phyloP scores from a whole-genome alignment of 2,797 vertebrate species.

The Podarcis siculus region DNA sequence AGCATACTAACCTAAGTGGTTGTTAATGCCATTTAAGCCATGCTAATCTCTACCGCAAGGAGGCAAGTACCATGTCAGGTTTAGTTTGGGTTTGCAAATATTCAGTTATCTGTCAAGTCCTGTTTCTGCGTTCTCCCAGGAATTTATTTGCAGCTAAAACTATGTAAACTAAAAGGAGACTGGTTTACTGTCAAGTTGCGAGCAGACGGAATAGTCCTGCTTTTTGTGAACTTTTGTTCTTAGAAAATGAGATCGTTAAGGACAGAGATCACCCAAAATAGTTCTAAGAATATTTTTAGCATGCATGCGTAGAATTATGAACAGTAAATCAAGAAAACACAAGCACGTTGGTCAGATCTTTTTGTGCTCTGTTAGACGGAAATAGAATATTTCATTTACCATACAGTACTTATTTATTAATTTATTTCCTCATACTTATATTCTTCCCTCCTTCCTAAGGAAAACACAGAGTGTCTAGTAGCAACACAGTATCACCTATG shows the following conservation, averaged over 20 bases:
- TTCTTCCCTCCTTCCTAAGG: no score
- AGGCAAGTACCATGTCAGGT: constrained; percentile 24
- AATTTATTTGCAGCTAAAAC: constrained; percentile 52
- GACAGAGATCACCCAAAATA: constrained; percentile 8
- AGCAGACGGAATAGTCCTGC: constrained; percentile 59
- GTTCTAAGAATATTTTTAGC: not conserved
- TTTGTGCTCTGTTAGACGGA: not conserved
- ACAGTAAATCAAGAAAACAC: not conserved
- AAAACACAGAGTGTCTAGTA: no score
- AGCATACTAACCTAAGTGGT: not conserved
- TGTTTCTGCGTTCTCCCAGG: constrained; percentile 34
- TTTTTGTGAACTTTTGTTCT: constrained; percentile 60
- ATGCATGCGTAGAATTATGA: not conserved
- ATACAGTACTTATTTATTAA: no score
- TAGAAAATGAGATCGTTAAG: constrained; percentile 15
- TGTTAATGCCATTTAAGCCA: constrained; percentile 8
- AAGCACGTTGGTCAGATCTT: not conserved
- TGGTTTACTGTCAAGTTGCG: constrained; percentile 57
- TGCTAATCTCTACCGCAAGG: constrained; percentile 7
- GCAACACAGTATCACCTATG: no score
- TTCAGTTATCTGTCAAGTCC: constrained; percentile 27
- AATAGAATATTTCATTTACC: no score
- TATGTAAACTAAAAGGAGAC: constrained; percentile 53
- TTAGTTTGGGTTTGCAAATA: constrained; percentile 41
- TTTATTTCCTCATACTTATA: no score